phyloP scores from a whole-genome alignment of 2,113 vertebrate species.

The Nettapus auritus region DNA sequence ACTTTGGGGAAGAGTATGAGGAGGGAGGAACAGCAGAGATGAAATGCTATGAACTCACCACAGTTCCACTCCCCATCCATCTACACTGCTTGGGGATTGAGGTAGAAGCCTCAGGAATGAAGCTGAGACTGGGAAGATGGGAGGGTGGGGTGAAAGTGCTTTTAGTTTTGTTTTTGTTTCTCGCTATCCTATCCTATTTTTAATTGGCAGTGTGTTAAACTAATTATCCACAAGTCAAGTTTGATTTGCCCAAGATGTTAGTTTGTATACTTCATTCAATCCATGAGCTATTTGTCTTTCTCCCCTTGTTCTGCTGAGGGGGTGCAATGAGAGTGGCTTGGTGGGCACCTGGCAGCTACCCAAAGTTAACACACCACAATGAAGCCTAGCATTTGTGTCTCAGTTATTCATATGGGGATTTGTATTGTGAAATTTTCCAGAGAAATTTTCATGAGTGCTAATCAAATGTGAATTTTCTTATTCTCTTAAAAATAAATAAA shows the following conservation, averaged over 20 bases:
- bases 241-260: not conserved
- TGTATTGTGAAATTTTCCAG: not conserved
- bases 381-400: not conserved
- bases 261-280: not conserved
- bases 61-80: not conserved
- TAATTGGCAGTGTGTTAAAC: not conserved
- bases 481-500: not conserved
- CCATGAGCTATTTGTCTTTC: not conserved
- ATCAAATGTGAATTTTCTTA: not conserved
- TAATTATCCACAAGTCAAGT: not conserved
- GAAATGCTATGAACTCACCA: not conserved
- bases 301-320: rapidly evolving
- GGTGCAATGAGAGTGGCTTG: rapidly evolving
- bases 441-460: not conserved
- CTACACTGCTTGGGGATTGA: not conserved
- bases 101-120: not conserved
- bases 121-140: not conserved
- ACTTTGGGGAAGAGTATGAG: not conserved
- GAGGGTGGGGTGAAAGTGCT: rapidly evolving
- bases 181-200: not conserved
- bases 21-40: not conserved
- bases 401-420: not conserved
- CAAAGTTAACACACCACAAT: not conserved
- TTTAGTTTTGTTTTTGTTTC: not conserved
- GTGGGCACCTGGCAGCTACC: not conserved